phyloP scores from a whole-genome alignment of 2,113 vertebrate genomes.

The Macroglossus sobrinus region DNA sequence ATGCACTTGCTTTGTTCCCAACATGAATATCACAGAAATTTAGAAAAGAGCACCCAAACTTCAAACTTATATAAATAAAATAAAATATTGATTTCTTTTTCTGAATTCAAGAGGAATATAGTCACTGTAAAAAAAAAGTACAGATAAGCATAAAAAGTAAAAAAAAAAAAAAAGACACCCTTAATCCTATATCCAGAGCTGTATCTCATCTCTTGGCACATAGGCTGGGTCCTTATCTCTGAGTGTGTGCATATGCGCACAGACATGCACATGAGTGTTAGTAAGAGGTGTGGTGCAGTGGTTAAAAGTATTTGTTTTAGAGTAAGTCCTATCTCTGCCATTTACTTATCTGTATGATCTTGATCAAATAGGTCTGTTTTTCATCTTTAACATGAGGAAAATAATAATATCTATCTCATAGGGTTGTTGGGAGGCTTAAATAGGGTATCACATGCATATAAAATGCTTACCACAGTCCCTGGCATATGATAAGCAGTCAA shows the following conservation, averaged over 20 bases:
- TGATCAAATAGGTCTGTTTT: conserved; percentile 19
- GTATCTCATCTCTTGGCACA: background rate
- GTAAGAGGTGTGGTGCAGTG: background rate
- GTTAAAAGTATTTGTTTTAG: background rate
- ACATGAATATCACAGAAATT: background rate
- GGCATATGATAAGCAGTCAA: background rate
- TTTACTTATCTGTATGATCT: conserved; percentile 31
- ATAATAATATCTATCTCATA: background rate
- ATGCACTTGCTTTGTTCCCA: background rate
- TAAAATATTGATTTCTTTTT: background rate
- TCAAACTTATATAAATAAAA: background rate
- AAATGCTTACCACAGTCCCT: background rate
- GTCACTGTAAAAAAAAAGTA: conserved; percentile 22
- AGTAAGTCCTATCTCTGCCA: background rate
- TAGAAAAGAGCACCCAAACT: conserved; percentile 17
- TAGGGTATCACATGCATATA: background rate
- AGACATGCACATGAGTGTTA: background rate
- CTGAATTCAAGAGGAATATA: conserved; percentile 19
- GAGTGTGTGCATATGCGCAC: background rate
- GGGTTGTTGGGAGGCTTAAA: background rate
- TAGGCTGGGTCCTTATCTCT: background rate
- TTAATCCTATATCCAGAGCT: background rate
- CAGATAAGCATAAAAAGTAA: conserved; percentile 34
- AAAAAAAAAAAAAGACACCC: background rate
- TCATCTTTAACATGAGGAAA: conserved; percentile 26